Evolutionary conservation across 2,113 vertebrate species (phyloP), one percentile per base, ranked within the genome.

Genomic region (Halcyon senegalensis): DNA sequence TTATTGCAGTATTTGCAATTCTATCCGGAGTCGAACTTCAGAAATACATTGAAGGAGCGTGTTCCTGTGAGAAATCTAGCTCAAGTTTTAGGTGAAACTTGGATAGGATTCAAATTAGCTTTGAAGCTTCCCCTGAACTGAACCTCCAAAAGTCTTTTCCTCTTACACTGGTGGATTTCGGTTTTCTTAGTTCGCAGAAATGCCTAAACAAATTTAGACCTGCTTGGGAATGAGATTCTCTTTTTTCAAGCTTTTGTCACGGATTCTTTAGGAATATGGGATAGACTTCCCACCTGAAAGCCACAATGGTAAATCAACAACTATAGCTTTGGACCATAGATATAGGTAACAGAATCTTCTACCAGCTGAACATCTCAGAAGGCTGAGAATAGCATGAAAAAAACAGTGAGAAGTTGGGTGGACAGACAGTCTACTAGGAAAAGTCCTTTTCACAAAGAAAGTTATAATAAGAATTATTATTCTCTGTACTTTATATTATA

Each of bases 1-100:
- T 87, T 91, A 67, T 27, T 86, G 23, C 30, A 92, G 33, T 53
- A 93, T 84, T 94, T 95, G 10, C 39, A 94, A 56, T 75, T 89
- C 80, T 92, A 21, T 84, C 84, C 8, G 18, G 46, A 95, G 28
- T 51, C 10, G 5, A 88, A 75, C n/a, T 86, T 88, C 58, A 91
- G 70, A 82, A 94, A 87, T 48, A 92, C 20, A 41, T 30, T 68
- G 66, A 87, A 87, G 84, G 35, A 89, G 5, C 3, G 1, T 41
- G 21, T 74, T 90, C 41, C 70, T 85, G 53, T 53, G 67, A 95
- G 63, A 90, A 93, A 60, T 78, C 37, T 28, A 80, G 17, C 20
- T 84, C 18, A 95, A 78, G 11, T 85, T 95, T 91, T 83, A 91
- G 28, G 28, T 59, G 28, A 74, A 80, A 66, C 9, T 86, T 81